Percentiles rank a stretch among this genome's conserved stretches.
Conservation (phyloP, 1,140 invertebrate species). For the Drosophila ironensis region DNA sequence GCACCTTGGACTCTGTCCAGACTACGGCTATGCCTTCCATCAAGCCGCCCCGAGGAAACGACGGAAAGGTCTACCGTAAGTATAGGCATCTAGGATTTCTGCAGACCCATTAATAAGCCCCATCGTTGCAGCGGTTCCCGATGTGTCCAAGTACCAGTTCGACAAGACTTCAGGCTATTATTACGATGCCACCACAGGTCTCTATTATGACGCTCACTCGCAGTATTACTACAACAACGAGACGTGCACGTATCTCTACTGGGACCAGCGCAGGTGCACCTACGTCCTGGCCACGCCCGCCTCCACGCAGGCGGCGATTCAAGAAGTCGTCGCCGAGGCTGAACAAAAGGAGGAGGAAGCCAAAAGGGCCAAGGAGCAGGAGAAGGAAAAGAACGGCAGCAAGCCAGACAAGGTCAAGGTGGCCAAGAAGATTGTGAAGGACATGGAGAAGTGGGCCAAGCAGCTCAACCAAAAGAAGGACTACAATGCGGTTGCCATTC, state of each 20-base stretch:
- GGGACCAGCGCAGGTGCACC: slow-evolving; percentile 92
- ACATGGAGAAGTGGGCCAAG: slow-evolving; percentile 98
- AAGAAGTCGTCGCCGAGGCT: slow-evolving; percentile 50
- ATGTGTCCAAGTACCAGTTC: slow-evolving; percentile 95
- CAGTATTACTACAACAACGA: slow-evolving; percentile 97
- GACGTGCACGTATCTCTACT: slow-evolving; percentile 96
- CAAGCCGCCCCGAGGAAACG: slow-evolving; percentile 83
- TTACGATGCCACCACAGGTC: slow-evolving; percentile 94
- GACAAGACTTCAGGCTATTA: slow-evolving; percentile 98
- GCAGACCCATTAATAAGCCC: neutral
- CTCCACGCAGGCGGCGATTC: slow-evolving; percentile 81
- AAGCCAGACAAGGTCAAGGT: slow-evolving; percentile 95
- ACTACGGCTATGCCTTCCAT: slow-evolving; percentile 36
- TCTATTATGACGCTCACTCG: slow-evolving; percentile 98
- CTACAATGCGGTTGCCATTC: slow-evolving; percentile 79
- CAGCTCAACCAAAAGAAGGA: slow-evolving; percentile 98
- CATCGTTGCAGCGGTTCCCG: slow-evolving; percentile 87
- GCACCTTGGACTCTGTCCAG: slow-evolving; percentile 45
- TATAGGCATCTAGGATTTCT: slow-evolving; percentile 10
- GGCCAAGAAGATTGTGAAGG: slow-evolving; percentile 98
- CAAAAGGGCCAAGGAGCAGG: slow-evolving; percentile 82
- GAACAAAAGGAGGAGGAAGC: slow-evolving; percentile 68
- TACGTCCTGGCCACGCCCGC: slow-evolving; percentile 89
- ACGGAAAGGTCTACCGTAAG: slow-evolving; percentile 87
- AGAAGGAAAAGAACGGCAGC: slow-evolving; percentile 71